Percentiles rank a stretch among this genome's conserved stretches.
Evolutionary conservation across 2,888 invertebrate genomes (phyloP).

Genomic region (Melieria picta): DNA sequence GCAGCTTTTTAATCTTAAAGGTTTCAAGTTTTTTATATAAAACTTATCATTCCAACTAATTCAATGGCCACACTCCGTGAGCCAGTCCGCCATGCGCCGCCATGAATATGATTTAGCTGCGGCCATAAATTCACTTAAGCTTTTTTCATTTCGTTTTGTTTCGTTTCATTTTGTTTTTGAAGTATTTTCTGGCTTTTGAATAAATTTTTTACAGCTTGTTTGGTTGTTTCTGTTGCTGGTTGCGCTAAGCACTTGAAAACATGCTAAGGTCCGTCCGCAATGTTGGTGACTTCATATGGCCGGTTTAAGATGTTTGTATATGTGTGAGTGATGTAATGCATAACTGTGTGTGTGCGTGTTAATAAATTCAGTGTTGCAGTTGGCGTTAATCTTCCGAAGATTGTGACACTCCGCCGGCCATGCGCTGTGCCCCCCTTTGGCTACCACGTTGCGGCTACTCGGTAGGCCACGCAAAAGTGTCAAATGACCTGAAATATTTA

Average conservation of each 20-base stretch:
- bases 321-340: no score
- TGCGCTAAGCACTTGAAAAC: slow-evolving; percentile 14
- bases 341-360: background rate
- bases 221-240: background rate
- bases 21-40: background rate
- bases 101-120: slow-evolving; percentile 56
- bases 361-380: slow-evolving; percentile 5
- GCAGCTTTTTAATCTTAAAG: background rate
- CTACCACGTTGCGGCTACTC: no score
- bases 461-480: no score
- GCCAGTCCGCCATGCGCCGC: background rate
- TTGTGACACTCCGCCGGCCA: background rate
- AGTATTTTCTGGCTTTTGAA: slow-evolving; percentile 17
- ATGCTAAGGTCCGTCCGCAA: background rate
- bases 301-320: no score
- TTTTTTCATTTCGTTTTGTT: slow-evolving; percentile 33
- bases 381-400: slow-evolving; percentile 9
- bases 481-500: no score
- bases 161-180: slow-evolving; percentile 2
- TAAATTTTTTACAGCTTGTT: background rate
- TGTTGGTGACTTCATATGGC: background rate
- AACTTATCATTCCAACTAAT: background rate
- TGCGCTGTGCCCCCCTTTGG: no score
- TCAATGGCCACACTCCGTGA: background rate
- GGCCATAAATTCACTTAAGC: slow-evolving; percentile 57